Evolutionary conservation across 2,113 vertebrate species (phyloP).

Genomic region (Peucedramus taeniatus): DNA sequence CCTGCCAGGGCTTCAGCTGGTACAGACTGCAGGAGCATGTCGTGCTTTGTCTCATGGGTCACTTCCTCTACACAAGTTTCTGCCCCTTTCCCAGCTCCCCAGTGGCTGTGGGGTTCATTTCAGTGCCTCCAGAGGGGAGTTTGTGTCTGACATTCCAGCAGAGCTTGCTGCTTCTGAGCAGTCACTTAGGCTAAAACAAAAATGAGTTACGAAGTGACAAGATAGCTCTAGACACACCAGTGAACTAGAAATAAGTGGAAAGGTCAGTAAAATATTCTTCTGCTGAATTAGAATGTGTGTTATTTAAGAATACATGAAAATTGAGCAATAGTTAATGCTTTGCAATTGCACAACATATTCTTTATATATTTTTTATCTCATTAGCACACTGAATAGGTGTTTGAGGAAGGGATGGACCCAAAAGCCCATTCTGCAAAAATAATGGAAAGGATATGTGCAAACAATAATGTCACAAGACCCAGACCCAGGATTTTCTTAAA

Average conservation of each 20-base stretch:
- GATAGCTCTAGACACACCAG: constrained; percentile 34
- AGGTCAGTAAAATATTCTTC: constrained; percentile 29
- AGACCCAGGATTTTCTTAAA: not conserved
- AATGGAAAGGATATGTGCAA: not conserved
- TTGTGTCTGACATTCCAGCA: not conserved
- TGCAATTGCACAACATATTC: not conserved
- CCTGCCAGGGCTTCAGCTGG: not conserved
- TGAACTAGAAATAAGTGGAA: constrained; percentile 49
- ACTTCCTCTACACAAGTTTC: constrained; percentile 7
- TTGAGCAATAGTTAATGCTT: not conserved
- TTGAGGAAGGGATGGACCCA: not conserved
- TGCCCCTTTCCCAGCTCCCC: not conserved
- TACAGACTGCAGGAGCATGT: not conserved
- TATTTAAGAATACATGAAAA: not conserved
- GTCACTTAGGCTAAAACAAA: constrained; percentile 18
- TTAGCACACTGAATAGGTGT: not conserved
- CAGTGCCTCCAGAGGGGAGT: not conserved
- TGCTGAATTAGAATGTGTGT: not conserved
- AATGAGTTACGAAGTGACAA: constrained; percentile 36
- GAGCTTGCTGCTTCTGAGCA: not conserved
- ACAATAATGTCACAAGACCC: not conserved
- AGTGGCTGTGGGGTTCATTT: not conserved
- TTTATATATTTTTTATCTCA: not conserved
- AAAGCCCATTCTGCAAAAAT: not conserved
- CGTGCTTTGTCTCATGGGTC: not conserved